Conservation (phyloP, 1,140 invertebrate genomes). For the Cyrtorhinus lividipennis region DNA sequence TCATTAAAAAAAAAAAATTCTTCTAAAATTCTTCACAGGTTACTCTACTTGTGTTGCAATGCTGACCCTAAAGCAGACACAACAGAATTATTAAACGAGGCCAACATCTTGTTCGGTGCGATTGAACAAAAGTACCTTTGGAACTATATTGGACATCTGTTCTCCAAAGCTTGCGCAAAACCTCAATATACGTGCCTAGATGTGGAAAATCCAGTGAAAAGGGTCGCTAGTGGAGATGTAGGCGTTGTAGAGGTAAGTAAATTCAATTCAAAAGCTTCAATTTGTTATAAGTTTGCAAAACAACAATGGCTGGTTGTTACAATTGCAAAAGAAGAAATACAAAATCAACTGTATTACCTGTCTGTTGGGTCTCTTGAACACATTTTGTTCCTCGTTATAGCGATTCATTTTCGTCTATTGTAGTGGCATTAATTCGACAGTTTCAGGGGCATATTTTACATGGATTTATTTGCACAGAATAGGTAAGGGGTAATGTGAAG, state of each 20-base stretch:
- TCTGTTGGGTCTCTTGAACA: neutral
- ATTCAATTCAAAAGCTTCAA: neutral
- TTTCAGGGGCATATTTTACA: too few species aligned
- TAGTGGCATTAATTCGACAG: neutral
- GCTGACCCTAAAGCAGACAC: slow-evolving; percentile 24
- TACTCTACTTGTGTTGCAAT: slow-evolving; percentile 26
- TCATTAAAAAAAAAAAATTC: neutral
- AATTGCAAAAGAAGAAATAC: neutral
- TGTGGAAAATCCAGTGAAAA: slow-evolving; percentile 30
- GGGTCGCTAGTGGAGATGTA: slow-evolving; percentile 44
- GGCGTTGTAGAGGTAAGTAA: slow-evolving; percentile 39
- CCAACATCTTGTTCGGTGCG: slow-evolving; percentile 71
- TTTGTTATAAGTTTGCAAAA: neutral
- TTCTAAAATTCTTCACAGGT: slow-evolving; percentile 23
- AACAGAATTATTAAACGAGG: slow-evolving; percentile 58
- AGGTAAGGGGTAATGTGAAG: too few species aligned
- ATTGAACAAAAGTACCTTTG: slow-evolving; percentile 77
- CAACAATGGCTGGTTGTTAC: neutral
- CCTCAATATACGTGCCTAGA: slow-evolving; percentile 22
- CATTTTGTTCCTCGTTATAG: neutral
- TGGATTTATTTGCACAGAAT: too few species aligned
- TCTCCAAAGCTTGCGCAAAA: slow-evolving; percentile 44
- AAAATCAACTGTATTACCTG: neutral
- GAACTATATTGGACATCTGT: slow-evolving; percentile 61
- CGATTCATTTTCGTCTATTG: neutral